Evolutionary conservation across 2,888 invertebrate species (phyloP).

Genomic region (Pyralis farinalis): DNA sequence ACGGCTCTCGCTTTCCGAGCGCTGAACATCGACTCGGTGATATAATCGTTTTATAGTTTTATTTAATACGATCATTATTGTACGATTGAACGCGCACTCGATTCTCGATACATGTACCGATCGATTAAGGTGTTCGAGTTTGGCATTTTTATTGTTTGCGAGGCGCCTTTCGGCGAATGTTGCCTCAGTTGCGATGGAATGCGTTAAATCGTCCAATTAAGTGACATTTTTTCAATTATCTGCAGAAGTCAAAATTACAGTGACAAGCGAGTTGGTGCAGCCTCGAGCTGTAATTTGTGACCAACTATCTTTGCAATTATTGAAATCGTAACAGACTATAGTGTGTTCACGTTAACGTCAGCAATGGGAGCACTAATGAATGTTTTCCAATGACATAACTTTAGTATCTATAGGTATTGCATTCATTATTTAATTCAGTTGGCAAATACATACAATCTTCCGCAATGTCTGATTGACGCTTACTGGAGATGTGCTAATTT

Average conservation of each 20-base stretch:
- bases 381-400: too few species aligned
- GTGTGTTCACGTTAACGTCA: too few species aligned
- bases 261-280: constrained; percentile 22
- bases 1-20: constrained; percentile 68
- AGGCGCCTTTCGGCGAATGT: neutral
- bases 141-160: constrained; percentile 8
- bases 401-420: too few species aligned
- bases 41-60: constrained; percentile 56
- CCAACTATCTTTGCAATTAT: too few species aligned
- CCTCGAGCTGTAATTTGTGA: too few species aligned
- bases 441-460: too few species aligned
- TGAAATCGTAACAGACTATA: too few species aligned
- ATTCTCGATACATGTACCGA: constrained; percentile 20
- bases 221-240: constrained; percentile 44
- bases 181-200: constrained; percentile 18
- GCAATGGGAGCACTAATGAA: too few species aligned
- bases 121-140: constrained; percentile 10
- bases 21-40: constrained; percentile 27
- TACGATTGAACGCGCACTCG: constrained; percentile 25
- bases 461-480: too few species aligned
- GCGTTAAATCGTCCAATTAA: constrained; percentile 25
- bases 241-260: constrained; percentile 47
- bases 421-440: too few species aligned
- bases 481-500: too few species aligned
- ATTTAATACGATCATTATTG: constrained; percentile 43